Percentiles rank a stretch among this genome's conserved stretches.
Evolutionary conservation across 2,888 invertebrate genomes (phyloP).

Genomic region (Ceriagrion tenellum): DNA sequence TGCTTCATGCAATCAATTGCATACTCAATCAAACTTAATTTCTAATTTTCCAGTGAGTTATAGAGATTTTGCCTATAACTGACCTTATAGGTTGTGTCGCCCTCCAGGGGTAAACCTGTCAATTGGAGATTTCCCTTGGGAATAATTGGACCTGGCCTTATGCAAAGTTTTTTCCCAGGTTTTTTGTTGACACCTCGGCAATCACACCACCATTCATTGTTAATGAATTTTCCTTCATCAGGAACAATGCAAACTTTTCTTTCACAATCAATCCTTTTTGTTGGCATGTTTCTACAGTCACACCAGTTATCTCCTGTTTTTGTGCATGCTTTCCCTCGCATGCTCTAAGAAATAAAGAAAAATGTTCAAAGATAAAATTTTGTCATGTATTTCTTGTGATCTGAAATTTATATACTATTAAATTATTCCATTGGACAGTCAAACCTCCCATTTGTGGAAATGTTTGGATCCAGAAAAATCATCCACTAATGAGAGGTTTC

Average conservation of each 20-base stretch:
- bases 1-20: too few relatives aligned
- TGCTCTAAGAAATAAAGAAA: not conserved
- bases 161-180: not conserved
- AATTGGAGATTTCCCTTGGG: not conserved
- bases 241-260: not conserved
- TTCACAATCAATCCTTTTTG: not conserved
- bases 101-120: not conserved
- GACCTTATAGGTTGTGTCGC: not conserved
- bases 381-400: too few relatives aligned
- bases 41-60: too few relatives aligned
- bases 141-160: not conserved
- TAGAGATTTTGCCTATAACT: not conserved
- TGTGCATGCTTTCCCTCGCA: not conserved
- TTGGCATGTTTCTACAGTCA: slow-evolving; percentile 6
- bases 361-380: not conserved
- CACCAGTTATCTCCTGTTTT: not conserved
- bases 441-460: too few relatives aligned
- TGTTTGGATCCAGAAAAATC: too few relatives aligned
- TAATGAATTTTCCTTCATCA: not conserved
- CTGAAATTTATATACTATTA: too few relatives aligned
- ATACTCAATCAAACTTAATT: too few relatives aligned
- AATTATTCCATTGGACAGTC: too few relatives aligned
- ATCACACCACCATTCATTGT: not conserved
- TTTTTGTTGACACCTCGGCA: not conserved
- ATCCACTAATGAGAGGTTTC: too few relatives aligned